Conservation (phyloP, 2,113 vertebrate genomes). For the Vidua macroura region DNA sequence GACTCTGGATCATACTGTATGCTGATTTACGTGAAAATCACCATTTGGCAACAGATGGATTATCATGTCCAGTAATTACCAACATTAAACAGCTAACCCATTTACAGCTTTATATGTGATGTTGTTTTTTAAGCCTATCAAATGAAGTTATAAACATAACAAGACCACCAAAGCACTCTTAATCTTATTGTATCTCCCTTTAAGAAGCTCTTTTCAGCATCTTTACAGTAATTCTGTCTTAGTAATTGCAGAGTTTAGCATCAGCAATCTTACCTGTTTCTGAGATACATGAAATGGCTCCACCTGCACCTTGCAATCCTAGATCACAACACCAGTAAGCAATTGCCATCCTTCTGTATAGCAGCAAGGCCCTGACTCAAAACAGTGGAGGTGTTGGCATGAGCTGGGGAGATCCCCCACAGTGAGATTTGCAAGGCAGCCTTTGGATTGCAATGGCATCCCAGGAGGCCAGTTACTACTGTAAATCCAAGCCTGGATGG, state of each 20-base stretch:
- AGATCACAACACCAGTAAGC: not conserved
- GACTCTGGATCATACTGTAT: not conserved
- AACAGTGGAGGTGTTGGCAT: not conserved
- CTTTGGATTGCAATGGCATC: not conserved
- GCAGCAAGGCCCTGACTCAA: not conserved
- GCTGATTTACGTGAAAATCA: slow-evolving; percentile 33
- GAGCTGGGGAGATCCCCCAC: not conserved
- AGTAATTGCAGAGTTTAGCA: slow-evolving; percentile 11
- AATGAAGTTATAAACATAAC: slow-evolving; percentile 51
- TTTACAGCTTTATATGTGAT: slow-evolving; percentile 51
- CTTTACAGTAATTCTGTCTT: not conserved
- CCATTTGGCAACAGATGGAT: slow-evolving; percentile 28
- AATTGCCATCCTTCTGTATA: not conserved
- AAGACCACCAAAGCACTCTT: not conserved
- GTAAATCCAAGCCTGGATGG: not conserved
- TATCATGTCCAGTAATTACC: slow-evolving; percentile 39
- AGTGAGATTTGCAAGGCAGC: not conserved
- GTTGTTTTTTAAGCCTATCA: slow-evolving; percentile 48
- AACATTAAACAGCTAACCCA: slow-evolving; percentile 41
- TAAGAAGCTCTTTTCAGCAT: slow-evolving; percentile 17
- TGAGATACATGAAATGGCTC: not conserved
- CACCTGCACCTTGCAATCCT: not conserved
- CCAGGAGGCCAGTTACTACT: not conserved
- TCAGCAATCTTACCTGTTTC: not conserved
- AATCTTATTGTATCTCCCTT: slow-evolving; percentile 13